These are phyloP conservation scores for Pristionchus exspectatus DNA, from an alignment of 2,888 invertebrate species.

Conservation along the genomic window DNA sequence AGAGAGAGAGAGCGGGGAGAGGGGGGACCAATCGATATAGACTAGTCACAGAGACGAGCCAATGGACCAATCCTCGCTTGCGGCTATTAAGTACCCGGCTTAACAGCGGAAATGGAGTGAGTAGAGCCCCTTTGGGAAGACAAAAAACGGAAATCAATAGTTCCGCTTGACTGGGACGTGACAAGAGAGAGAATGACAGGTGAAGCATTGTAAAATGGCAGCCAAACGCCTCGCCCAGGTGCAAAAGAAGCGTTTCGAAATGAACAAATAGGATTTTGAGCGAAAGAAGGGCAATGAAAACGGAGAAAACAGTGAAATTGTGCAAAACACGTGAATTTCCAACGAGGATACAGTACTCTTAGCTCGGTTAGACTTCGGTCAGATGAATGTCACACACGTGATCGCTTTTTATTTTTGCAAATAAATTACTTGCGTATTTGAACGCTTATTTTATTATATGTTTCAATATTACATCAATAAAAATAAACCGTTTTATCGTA, in stretches of 20 bases:
- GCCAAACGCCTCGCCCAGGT: not conserved
- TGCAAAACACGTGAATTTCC: not conserved
- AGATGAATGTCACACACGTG: not conserved
- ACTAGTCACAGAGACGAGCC: too few relatives aligned
- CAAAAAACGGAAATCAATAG: not conserved
- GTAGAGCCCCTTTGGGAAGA: not conserved
- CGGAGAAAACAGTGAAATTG: not conserved
- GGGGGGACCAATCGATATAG: not conserved
- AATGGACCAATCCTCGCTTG: not conserved
- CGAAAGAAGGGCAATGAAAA: not conserved
- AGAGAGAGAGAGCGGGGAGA: not conserved
- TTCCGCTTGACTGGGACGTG: not conserved
- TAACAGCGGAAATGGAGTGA: not conserved
- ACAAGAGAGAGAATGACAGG: not conserved
- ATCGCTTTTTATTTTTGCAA: not conserved
- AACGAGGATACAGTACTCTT: not conserved
- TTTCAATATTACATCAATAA: not conserved
- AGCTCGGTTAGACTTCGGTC: not conserved
- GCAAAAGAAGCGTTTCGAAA: not conserved
- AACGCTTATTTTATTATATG: not conserved
- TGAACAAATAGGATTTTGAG: not conserved
- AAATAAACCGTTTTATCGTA: slow-evolving; percentile 42
- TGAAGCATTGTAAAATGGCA: not conserved
- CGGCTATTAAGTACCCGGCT: not conserved
- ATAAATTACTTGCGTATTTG: not conserved